A percentile compares a stretch with the other conserved stretches of the same genome.
Evolutionary conservation across 1,140 invertebrate species (phyloP).

Genomic region (Procambarus clarkii): DNA sequence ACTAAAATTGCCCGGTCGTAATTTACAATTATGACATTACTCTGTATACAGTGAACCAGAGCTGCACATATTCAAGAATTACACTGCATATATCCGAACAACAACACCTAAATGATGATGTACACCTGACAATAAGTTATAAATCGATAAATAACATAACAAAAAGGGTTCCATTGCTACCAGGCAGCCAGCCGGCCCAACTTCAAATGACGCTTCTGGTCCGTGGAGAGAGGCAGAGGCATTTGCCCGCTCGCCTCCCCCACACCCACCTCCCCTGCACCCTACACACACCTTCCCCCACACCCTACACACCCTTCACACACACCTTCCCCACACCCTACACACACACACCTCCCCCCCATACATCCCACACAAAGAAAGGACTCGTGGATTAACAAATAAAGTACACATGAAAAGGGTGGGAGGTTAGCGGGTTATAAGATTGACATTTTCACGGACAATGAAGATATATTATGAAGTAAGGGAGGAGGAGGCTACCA

Average conservation of each 20-base stretch:
- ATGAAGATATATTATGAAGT: too few species aligned
- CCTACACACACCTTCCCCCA: too few species aligned
- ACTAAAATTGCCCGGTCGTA: not conserved
- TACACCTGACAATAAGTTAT: not conserved
- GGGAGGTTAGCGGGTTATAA: too few species aligned
- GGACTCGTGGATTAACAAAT: not conserved
- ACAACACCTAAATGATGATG: not conserved
- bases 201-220: too few species aligned
- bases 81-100: not conserved
- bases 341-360: too few species aligned
- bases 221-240: not conserved
- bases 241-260: not conserved
- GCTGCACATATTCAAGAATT: not conserved
- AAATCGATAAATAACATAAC: not conserved
- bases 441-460: too few species aligned
- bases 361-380: not conserved
- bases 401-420: too few species aligned
- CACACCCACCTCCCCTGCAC: not conserved
- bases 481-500: too few species aligned
- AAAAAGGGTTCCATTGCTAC: not conserved
- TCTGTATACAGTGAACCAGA: not conserved
- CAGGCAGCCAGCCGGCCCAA: not conserved
- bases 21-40: not conserved
- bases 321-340: too few species aligned
- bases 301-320: too few species aligned